Evolutionary conservation across 2,888 invertebrate species (phyloP).

Genomic region (Eristalis intricaria): DNA sequence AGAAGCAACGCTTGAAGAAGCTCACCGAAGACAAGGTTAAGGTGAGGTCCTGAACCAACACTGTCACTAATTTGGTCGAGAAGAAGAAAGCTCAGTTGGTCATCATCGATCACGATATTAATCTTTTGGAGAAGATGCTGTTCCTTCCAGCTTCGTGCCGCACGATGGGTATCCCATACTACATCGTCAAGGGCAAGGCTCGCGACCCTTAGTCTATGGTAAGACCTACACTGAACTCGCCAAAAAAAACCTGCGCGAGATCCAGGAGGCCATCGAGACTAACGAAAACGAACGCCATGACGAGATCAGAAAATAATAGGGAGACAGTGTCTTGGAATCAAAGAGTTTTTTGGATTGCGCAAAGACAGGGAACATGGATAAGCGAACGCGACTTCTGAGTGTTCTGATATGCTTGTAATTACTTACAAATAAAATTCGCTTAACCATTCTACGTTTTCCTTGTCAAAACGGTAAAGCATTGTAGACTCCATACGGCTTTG

Average conservation of each 20-base stretch:
- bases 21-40: constrained; percentile 94
- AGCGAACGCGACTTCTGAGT: constrained; percentile 74
- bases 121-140: constrained; percentile 98
- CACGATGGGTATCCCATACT: constrained; percentile 99
- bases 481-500: too few species aligned
- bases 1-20: constrained; percentile 94
- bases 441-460: too few species aligned
- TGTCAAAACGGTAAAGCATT: too few species aligned
- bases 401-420: constrained; percentile 49
- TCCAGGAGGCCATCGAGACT: constrained; percentile 96
- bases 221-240: constrained; percentile 97
- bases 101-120: constrained; percentile 99
- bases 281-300: constrained; percentile 99
- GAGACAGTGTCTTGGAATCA: constrained; percentile 97
- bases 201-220: constrained; percentile 95
- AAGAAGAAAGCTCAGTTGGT: constrained; percentile 99
- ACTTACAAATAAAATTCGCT: too few species aligned
- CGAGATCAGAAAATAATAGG: constrained; percentile 99
- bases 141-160: constrained; percentile 99
- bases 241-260: constrained; percentile 92
- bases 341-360: constrained; percentile 98
- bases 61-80: constrained; percentile 96
- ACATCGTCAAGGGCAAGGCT: constrained; percentile 99
- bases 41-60: constrained; percentile 94
- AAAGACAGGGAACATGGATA: constrained; percentile 95